These are phyloP conservation scores for Gymnobelideus leadbeateri DNA, from an alignment of 2,113 vertebrate species.

Conservation along the genomic window DNA sequence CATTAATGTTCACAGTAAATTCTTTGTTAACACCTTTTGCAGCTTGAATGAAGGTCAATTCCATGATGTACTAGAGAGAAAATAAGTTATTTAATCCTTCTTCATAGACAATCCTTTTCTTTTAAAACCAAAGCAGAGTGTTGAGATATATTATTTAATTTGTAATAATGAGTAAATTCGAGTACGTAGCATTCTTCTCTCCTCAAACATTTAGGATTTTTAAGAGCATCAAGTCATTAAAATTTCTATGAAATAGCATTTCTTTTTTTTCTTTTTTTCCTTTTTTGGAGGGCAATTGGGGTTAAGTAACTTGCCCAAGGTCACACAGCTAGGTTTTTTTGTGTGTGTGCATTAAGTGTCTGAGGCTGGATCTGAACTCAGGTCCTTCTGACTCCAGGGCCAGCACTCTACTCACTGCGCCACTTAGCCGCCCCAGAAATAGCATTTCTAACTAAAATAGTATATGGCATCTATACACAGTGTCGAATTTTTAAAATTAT, in stretches of 20 bases:
- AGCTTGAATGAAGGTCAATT: constrained; percentile 96
- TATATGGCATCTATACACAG: not conserved
- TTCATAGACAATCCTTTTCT: not conserved
- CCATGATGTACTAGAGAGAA: constrained; percentile 92
- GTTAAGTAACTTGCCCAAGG: too few relatives aligned
- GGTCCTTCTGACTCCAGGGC: too few relatives aligned
- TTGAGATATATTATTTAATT: not conserved
- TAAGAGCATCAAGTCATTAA: not conserved
- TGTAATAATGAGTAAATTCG: not conserved
- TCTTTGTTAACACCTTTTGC: constrained; percentile 99
- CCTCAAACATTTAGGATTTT: not conserved
- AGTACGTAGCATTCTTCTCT: not conserved
- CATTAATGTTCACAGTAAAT: constrained; percentile 90
- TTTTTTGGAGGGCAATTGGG: too few relatives aligned
- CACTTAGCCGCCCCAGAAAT: too few relatives aligned
- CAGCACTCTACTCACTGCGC: too few relatives aligned
- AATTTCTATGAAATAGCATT: constrained; percentile 7
- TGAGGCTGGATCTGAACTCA: too few relatives aligned
- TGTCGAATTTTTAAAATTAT: not conserved
- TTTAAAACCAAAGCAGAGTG: not conserved
- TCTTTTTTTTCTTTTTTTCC: too few relatives aligned
- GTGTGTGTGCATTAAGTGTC: too few relatives aligned
- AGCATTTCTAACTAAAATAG: constrained; percentile 8
- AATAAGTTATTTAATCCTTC: constrained; percentile 2
- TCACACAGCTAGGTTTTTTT: too few relatives aligned